Percentiles rank a stretch among this genome's conserved stretches.
These are phyloP conservation scores for Nibea coibor DNA, from an alignment of 2,113 vertebrate species.

Conservation along the genomic window DNA sequence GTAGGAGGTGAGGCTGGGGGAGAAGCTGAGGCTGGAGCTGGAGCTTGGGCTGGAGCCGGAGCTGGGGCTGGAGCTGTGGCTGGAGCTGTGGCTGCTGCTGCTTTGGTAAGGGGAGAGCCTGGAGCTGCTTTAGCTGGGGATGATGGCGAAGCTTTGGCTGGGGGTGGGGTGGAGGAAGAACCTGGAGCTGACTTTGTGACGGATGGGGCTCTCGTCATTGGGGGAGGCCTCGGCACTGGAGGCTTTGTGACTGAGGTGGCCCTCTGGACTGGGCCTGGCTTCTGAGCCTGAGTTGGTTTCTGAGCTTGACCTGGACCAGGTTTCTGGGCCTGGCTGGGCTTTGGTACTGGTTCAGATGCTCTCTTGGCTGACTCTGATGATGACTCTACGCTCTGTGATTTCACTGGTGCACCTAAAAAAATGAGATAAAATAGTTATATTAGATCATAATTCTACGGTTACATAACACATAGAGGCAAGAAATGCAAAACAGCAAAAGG, in stretches of 20 bases:
- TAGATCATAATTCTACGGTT: neutral
- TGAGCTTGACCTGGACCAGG: conserved; percentile 78
- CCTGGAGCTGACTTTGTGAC: conserved; percentile 65
- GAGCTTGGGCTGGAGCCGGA: conserved; percentile 30
- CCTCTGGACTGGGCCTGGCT: conserved; percentile 80
- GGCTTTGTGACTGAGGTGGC: conserved; percentile 74
- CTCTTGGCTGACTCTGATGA: conserved; percentile 86
- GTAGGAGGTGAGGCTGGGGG: conserved; percentile 84
- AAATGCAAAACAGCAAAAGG: conserved; percentile 44
- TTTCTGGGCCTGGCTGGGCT: conserved; percentile 84
- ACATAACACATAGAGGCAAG: conserved; percentile 79
- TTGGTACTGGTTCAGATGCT: conserved; percentile 79
- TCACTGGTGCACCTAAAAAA: conserved; percentile 91
- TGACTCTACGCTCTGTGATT: conserved; percentile 90
- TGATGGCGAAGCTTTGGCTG: conserved; percentile 60
- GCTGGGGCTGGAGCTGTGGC: conserved; percentile 29
- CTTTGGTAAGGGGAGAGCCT: conserved; percentile 28
- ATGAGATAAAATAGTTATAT: conserved; percentile 85
- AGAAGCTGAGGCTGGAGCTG: conserved; percentile 63
- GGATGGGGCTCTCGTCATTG: conserved; percentile 75
- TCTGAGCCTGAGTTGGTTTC: conserved; percentile 76
- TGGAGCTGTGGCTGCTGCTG: conserved; percentile 19
- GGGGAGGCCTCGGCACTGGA: conserved; percentile 78
- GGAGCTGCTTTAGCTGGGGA: conserved; percentile 64
- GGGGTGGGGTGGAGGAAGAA: conserved; percentile 46